Percentiles rank a stretch among this genome's conserved stretches.
Conservation (phyloP, 2,888 invertebrate genomes). For the Pyrrhia umbra region DNA sequence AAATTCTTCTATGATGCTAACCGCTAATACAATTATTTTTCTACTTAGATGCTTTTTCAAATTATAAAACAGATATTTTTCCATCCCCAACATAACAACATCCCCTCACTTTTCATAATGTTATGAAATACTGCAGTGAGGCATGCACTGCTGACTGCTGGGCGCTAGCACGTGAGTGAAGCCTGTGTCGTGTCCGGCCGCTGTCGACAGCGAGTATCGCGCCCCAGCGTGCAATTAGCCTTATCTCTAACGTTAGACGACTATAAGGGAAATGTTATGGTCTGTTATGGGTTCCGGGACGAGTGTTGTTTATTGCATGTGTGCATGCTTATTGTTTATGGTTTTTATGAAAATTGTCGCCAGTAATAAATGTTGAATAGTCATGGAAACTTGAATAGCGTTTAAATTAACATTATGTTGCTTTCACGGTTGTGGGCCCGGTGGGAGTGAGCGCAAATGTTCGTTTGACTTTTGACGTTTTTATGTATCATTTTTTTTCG, state of each 20-base stretch:
- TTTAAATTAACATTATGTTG: constrained; percentile 34
- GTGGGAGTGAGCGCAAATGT: background rate
- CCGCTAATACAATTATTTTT: too few species aligned
- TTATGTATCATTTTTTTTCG: too few species aligned
- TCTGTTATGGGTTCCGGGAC: constrained; percentile 47
- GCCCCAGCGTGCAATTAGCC: constrained; percentile 58
- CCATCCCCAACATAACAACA: background rate
- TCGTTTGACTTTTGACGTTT: background rate
- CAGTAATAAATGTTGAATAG: constrained; percentile 43
- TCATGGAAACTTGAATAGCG: constrained; percentile 33
- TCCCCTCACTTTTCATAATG: constrained; percentile 26
- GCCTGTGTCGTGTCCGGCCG: constrained; percentile 42
- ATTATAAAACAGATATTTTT: background rate
- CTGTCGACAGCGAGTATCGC: constrained; percentile 57
- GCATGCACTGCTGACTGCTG: constrained; percentile 52
- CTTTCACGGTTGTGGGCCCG: background rate
- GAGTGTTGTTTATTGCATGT: constrained; percentile 50
- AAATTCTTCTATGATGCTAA: too few species aligned
- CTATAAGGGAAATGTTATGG: constrained; percentile 54
- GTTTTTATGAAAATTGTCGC: constrained; percentile 32
- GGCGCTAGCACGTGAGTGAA: constrained; percentile 40
- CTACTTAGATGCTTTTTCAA: background rate
- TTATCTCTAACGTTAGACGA: constrained; percentile 53
- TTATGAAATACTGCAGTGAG: constrained; percentile 50
- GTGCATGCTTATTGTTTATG: constrained; percentile 58